Evolutionary conservation across 2,113 vertebrate genomes (phyloP), one percentile per base, ranked within the genome.

Genomic region (Pristiophorus japonicus): DNA sequence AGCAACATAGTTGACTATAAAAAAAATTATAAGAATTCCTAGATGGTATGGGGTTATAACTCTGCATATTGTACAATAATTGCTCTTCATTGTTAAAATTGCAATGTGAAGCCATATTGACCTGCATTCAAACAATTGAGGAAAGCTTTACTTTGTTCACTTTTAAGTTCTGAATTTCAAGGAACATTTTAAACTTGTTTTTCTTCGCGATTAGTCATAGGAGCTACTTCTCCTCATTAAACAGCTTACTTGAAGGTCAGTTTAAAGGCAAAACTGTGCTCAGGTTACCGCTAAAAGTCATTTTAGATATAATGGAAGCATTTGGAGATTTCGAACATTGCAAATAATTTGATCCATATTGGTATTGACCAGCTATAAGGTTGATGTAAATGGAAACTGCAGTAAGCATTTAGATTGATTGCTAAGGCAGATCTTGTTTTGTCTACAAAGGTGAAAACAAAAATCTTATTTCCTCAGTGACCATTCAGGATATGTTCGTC

Each of bases 401-500:
- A 24, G 45, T 67, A n/a, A 66, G 30, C 45, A 65, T 70, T 30
- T 66, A 95, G 30, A 70, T 67, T 62, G 16, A 42, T 90, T 1
- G 42, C 16, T 94, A 27, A 94, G 18, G 38, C n/a, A 24, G 34
- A 65, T 94, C 24, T 6, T 81, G 24, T 70, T 67, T 62, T 62
- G 59, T 62, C 38, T 88, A 16, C 27, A 34, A 63, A 24, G 11
- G 30, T 12, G n/a, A 63, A 93, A 45, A 34, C 12, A 90, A 51
- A 34, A 94, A 67, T 45, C 38, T 70, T 95, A 22, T 90, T 81
- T 73, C 65, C 30, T 51, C 96, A 99, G 98, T 96, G 97, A 98
- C 96, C 96, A 98, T 96, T 97, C 97, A 5, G 97, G 96, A 22
- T 99, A 99, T 24, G 97, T 98, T 1, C 98, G 98, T 0, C 98